Evolutionary conservation across 2,888 invertebrate species (phyloP).

Genomic region (Plebejus melissa): DNA sequence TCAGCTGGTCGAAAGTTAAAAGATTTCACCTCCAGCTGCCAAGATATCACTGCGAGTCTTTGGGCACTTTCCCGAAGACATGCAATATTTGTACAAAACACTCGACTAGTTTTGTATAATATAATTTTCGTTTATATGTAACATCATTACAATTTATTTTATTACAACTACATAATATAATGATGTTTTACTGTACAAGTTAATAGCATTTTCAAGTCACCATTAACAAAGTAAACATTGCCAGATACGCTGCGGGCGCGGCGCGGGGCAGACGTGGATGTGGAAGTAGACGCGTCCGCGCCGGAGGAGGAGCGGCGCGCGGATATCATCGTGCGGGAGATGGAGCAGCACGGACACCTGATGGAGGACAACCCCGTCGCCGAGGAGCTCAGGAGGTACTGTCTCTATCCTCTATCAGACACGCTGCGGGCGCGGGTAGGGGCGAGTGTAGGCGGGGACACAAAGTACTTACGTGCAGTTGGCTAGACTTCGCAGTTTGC

Average conservation of each 20-base stretch:
- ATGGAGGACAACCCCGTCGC: constrained; percentile 83
- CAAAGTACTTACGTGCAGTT: background rate
- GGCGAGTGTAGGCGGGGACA: no score
- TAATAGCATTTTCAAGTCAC: background rate
- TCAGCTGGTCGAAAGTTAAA: no score
- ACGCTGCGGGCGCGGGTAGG: no score
- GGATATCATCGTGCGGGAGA: constrained; percentile 80
- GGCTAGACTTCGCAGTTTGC: background rate
- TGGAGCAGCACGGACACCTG: constrained; percentile 81
- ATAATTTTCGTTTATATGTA: no score
- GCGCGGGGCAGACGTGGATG: constrained; percentile 58
- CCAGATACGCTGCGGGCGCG: constrained; percentile 59
- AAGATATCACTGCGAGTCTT: no score
- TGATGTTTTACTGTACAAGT: no score
- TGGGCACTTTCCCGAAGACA: no score
- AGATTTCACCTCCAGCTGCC: no score
- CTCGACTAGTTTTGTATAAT: no score
- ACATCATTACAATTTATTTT: no score
- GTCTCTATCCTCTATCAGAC: background rate
- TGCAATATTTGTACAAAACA: no score
- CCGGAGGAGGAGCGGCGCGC: constrained; percentile 72
- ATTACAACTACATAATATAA: no score
- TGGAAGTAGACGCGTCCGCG: constrained; percentile 47
- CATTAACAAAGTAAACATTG: constrained; percentile 11
- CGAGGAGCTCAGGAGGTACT: constrained; percentile 81